Evolutionary conservation across 2,888 invertebrate genomes (phyloP), one percentile per base, ranked within the genome.

Genomic region (Molanna angustata): DNA sequence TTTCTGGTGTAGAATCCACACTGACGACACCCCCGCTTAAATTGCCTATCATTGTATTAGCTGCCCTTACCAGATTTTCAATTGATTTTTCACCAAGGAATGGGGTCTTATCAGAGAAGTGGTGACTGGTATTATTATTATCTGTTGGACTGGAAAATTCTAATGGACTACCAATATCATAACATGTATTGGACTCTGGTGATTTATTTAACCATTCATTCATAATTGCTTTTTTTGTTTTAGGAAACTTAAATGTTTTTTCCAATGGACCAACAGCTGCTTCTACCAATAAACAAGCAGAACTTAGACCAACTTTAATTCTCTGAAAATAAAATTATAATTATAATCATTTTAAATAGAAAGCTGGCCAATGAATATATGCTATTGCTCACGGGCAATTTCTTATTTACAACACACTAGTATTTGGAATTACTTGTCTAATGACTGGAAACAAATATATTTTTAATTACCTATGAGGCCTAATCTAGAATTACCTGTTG

Each of bases 171-270:
- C 42, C 20, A 32, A 43, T 37, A 64, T 76, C 76, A 2, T 74
- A 74, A 1, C 73, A 73, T 0, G 73, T 72, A 1, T 74, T 73
- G 71, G 73, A 62, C 53, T 80, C 79, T 31, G 83, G 85, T 42
- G 85, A 85, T 64, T 91, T 88, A 62, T 88, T 88, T 47, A 93
- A 73, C 94, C 94, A 94, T 67, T 92, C 93, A 58, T 88, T 91
- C 80, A 93, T 91, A 65, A 94, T 80, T 0, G 84, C 83, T 73
- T 94, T 94, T 71, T 95, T 95, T 0, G 94, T 94, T 74, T 94
- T 94, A 0, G 94, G 93, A 65, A 92, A 86, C 69, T 93, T 93
- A 65, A 94, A 94, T 45, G 87, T 90, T 1, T 84, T 83, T 57
- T 87, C 90, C 4, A 89, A 74, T 0, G 88, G 90, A 2, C 89